Evolutionary conservation across 2,113 vertebrate species (phyloP).

Genomic region (Brachyhypopomus gauderio): DNA sequence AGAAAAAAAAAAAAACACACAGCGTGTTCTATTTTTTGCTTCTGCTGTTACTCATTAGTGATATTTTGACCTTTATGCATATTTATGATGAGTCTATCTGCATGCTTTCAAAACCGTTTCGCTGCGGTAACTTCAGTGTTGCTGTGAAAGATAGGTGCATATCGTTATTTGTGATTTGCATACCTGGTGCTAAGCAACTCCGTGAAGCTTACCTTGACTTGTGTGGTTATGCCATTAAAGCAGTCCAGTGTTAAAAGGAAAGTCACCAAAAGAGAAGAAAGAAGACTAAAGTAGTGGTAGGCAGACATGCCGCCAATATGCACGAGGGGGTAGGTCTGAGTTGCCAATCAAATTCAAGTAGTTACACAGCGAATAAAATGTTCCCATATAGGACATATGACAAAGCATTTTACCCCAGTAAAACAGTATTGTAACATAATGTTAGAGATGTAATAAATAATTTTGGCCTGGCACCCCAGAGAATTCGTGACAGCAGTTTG

Average conservation of each 20-base stretch:
- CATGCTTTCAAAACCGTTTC: not conserved
- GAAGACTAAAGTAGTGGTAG: not conserved
- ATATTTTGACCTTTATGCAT: constrained; percentile 28
- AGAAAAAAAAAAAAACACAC: not conserved
- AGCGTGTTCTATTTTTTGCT: not conserved
- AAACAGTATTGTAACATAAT: not conserved
- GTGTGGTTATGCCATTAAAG: constrained; percentile 9
- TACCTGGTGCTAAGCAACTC: not conserved
- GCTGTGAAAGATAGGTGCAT: not conserved
- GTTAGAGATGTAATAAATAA: too few relatives aligned
- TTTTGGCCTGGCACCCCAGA: too few relatives aligned
- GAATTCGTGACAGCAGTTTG: too few relatives aligned
- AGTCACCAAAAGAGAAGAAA: not conserved
- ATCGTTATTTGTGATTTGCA: constrained; percentile 4
- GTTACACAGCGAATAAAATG: not conserved
- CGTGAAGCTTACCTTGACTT: constrained; percentile 5
- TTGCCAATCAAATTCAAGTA: not conserved
- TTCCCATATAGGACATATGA: not conserved
- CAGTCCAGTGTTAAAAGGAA: not conserved
- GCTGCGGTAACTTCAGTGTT: not conserved
- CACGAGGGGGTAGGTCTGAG: not conserved
- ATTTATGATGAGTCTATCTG: constrained; percentile 7
- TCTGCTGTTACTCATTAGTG: constrained; percentile 16
- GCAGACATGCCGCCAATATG: not conserved
- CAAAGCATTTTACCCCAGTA: too few relatives aligned